Conservation (phyloP, 1,140 invertebrate species). For the Lineus longissimus region DNA sequence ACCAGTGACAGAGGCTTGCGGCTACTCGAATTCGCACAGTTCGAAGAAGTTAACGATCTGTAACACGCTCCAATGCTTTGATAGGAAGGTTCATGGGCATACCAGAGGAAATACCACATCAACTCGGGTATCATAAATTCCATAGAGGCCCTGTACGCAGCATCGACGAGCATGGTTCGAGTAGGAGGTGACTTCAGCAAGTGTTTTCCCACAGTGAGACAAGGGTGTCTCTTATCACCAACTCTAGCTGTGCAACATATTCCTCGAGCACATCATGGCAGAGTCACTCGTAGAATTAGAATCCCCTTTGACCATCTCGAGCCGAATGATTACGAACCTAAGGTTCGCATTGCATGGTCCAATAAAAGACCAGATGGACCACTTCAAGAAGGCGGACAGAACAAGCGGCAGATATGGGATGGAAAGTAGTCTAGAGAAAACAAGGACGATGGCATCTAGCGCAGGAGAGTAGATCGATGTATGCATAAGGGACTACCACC, state of each 20-base stretch:
- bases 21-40: no score
- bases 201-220: neutral
- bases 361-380: neutral
- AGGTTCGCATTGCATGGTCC: neutral
- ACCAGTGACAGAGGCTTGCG: conserved; percentile 23
- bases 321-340: neutral
- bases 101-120: no score
- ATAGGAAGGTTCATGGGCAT: no score
- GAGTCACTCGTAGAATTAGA: neutral
- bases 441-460: neutral
- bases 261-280: neutral
- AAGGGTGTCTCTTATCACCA: neutral
- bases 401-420: no score
- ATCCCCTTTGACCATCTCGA: neutral
- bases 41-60: no score
- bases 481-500: no score
- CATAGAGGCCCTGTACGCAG: no score
- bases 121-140: no score
- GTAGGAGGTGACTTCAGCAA: no score
- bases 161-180: no score
- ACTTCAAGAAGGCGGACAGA: neutral
- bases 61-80: no score
- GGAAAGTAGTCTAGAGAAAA: neutral
- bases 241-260: conserved; percentile 3
- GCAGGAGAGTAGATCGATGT: neutral